phyloP scores from a whole-genome alignment of 2,888 invertebrate species.

The Dryocosmus kuriphilus region DNA sequence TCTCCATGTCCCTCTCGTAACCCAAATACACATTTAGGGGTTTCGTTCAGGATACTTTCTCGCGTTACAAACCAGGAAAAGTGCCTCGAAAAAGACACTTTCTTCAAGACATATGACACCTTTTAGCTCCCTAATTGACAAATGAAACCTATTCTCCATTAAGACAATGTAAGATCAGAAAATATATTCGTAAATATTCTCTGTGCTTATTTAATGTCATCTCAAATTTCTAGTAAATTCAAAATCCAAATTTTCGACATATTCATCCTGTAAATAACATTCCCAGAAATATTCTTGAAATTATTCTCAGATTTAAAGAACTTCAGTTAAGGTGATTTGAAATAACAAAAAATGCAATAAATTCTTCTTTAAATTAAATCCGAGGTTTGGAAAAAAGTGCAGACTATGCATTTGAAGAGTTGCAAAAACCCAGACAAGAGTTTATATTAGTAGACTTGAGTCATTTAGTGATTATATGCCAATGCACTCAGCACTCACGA shows the following conservation, averaged over 20 bases:
- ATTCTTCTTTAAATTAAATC: no score
- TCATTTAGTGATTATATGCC: not conserved
- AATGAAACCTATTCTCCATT: not conserved
- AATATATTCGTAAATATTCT: no score
- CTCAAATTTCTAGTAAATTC: no score
- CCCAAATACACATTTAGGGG: no score
- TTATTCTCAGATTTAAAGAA: no score
- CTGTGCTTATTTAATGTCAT: no score
- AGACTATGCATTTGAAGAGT: not conserved
- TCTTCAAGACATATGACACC: not conserved
- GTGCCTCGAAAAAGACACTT: not conserved
- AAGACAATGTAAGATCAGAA: no score
- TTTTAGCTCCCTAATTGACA: not conserved
- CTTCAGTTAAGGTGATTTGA: no score
- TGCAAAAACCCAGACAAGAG: not conserved
- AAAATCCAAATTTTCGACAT: no score
- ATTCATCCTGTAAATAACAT: no score
- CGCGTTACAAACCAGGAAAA: not conserved
- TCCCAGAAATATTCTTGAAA: no score
- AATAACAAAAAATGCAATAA: no score
- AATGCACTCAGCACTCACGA: not conserved
- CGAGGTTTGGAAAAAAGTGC: not conserved
- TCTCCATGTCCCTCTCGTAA: not conserved
- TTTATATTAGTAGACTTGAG: not conserved
- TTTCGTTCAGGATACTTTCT: not conserved